Evolutionary conservation across 2,797 vertebrate genomes (phyloP).

Genomic region (Scolopax rusticola): DNA sequence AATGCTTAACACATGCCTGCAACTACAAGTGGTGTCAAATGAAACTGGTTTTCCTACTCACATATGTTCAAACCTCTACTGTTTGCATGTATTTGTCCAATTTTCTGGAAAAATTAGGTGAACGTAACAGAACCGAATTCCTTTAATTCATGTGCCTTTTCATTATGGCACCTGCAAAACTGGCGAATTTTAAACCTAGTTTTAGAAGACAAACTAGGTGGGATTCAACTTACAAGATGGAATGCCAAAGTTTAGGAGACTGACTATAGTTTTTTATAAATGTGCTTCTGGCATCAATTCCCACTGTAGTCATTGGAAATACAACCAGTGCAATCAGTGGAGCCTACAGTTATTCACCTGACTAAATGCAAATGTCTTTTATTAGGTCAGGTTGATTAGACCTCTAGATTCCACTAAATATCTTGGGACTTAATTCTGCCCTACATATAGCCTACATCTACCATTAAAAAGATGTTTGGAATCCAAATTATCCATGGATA

Average conservation of each 20-base stretch:
- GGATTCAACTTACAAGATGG: not conserved
- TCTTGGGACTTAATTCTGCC: not conserved
- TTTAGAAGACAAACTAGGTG: not conserved
- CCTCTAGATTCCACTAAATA: not conserved
- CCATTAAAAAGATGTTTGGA: accelerated
- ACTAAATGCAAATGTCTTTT: not conserved
- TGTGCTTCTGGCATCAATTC: not conserved
- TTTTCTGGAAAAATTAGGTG: not conserved
- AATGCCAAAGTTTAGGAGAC: not conserved
- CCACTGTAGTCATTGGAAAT: not conserved
- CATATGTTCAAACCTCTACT: not conserved
- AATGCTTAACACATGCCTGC: not conserved
- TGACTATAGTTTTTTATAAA: not conserved
- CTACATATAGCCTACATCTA: too few relatives aligned
- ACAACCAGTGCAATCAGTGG: too few relatives aligned
- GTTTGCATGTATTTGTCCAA: not conserved
- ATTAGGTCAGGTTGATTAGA: not conserved
- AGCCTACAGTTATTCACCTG: not conserved
- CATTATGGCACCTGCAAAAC: not conserved
- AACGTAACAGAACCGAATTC: not conserved
- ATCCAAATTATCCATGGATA: not conserved
- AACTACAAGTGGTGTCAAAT: not conserved
- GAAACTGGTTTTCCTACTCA: not conserved
- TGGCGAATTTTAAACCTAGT: not conserved
- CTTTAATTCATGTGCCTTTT: not conserved